Evolutionary conservation across 2,113 vertebrate genomes (phyloP).

Genomic region (Chaetorhynchus papuensis): DNA sequence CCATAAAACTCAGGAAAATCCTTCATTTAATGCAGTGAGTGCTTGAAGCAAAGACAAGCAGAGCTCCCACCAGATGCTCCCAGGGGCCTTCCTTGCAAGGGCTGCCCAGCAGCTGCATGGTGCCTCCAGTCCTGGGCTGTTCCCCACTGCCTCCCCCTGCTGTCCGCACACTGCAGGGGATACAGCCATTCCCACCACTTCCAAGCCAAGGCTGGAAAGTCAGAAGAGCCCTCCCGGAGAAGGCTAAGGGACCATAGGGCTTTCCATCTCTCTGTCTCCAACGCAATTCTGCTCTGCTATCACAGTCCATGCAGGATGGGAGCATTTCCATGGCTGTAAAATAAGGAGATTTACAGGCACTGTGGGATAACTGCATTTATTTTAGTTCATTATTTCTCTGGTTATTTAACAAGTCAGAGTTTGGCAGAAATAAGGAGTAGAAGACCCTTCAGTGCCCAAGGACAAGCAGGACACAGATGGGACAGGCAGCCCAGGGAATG

Average conservation of each 20-base stretch:
- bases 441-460: neutral
- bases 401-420: neutral
- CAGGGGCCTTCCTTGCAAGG: neutral
- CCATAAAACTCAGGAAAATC: neutral
- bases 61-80: neutral
- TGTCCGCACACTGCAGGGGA: fast-evolving
- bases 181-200: neutral
- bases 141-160: neutral
- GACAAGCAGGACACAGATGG: neutral
- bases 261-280: neutral
- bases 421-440: neutral
- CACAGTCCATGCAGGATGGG: neutral
- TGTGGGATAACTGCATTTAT: neutral
- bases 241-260: neutral
- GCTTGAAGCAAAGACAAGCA: neutral
- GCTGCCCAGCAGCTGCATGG: neutral
- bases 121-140: neutral
- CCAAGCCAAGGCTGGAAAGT: neutral
- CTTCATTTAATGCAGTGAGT: neutral
- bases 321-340: neutral
- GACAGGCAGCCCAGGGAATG: neutral
- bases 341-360: neutral
- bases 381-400: neutral
- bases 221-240: neutral
- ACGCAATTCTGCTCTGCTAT: neutral